A percentile compares a stretch with the other conserved stretches of the same genome.
Evolutionary conservation across 2,113 vertebrate genomes (phyloP).

Genomic region (Pogona vitticeps): DNA sequence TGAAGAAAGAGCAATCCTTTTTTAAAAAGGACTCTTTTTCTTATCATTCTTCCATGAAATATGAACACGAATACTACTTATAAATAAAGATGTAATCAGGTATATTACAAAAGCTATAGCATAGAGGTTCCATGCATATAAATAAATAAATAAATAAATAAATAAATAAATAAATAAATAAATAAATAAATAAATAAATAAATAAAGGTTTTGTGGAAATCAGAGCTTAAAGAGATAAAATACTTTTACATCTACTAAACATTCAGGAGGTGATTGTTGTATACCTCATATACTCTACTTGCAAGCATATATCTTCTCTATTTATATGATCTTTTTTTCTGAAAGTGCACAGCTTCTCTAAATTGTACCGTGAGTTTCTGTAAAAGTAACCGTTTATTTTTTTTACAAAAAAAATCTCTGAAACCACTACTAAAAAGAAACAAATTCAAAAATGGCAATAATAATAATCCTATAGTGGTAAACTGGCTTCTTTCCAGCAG

Average conservation of each 20-base stretch:
- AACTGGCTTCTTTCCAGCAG: slow-evolving; percentile 72
- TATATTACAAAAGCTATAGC: neutral
- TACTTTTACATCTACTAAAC: slow-evolving; percentile 65
- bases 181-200: neutral
- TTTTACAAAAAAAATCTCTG: slow-evolving; percentile 71
- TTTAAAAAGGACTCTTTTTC: neutral
- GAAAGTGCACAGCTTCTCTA: slow-evolving; percentile 66
- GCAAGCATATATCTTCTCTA: slow-evolving; percentile 61
- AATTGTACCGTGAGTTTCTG: slow-evolving; percentile 70
- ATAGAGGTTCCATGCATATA: neutral
- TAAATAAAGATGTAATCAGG: neutral
- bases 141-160: neutral
- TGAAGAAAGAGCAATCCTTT: neutral
- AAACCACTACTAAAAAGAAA: slow-evolving; percentile 75
- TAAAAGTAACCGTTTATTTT: slow-evolving; percentile 78
- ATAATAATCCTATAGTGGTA: slow-evolving; percentile 68
- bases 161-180: neutral
- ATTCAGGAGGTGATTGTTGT: slow-evolving; percentile 25
- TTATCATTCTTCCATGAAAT: neutral
- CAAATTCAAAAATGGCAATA: slow-evolving; percentile 78
- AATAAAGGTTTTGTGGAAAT: neutral
- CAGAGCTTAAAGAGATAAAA: slow-evolving; percentile 36
- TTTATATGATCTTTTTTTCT: slow-evolving; percentile 55
- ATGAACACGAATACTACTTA: neutral
- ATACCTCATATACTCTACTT: slow-evolving; percentile 39